phyloP scores from a whole-genome alignment of 2,797 vertebrate species.

The Rhodeus uyekii region DNA sequence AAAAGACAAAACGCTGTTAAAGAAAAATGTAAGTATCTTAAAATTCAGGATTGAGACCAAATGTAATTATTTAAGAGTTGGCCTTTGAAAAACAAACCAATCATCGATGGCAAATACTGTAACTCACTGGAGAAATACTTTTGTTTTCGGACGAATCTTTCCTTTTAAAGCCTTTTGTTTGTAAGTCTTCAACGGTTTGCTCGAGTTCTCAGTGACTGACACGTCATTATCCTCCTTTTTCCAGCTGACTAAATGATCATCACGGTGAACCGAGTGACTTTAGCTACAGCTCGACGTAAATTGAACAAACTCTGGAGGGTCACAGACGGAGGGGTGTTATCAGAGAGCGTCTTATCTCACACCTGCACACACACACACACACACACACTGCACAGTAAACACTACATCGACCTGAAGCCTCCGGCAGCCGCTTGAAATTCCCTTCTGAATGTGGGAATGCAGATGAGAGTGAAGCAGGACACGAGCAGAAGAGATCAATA shows the following conservation, averaged over 20 bases:
- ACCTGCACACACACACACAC: conserved; percentile 56
- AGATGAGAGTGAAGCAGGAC: conserved; percentile 72
- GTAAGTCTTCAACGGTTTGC: conserved; percentile 27
- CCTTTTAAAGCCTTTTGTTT: conserved; percentile 56
- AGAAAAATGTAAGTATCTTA: too few relatives aligned
- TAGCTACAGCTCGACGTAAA: conserved; percentile 62
- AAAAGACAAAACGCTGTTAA: too few relatives aligned
- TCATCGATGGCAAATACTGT: not conserved
- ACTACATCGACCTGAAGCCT: conserved; percentile 72
- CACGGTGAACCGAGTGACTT: conserved; percentile 67
- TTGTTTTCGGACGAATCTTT: not conserved
- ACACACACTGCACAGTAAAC: conserved; percentile 63
- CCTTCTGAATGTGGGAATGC: conserved; percentile 67
- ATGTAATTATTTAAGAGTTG: not conserved
- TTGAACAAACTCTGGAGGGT: conserved; percentile 70
- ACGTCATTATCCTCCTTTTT: conserved; percentile 73
- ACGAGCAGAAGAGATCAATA: conserved; percentile 73
- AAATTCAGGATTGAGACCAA: too few relatives aligned
- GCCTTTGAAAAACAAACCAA: not conserved
- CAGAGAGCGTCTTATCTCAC: conserved; percentile 74
- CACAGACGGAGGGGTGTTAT: conserved; percentile 74
- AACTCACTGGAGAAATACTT: not conserved
- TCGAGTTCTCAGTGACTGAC: conserved; percentile 62
- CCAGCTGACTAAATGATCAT: conserved; percentile 73
- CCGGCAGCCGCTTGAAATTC: conserved; percentile 73